Percentiles rank a stretch among this genome's conserved stretches.
phyloP scores from a whole-genome alignment of 2,888 invertebrate genomes.

The Odontocerum albicorne region DNA sequence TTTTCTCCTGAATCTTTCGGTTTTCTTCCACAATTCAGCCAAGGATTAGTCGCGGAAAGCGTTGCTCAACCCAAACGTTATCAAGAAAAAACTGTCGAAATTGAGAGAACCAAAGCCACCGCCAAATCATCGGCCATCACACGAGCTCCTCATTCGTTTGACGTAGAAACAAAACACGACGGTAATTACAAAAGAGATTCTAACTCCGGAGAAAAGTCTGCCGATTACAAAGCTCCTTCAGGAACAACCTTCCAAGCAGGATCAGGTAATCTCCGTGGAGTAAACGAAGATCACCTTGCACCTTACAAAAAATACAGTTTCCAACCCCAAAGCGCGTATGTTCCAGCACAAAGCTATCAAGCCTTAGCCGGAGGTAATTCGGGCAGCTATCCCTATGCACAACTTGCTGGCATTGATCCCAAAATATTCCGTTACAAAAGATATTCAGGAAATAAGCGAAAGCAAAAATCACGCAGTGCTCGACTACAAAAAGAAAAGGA shows the following conservation, averaged over 20 bases:
- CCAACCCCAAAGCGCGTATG: conserved; percentile 39
- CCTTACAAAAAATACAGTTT: conserved; percentile 47
- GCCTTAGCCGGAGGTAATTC: conserved; percentile 47
- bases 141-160: conserved; percentile 48
- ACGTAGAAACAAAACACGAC: conserved; percentile 54
- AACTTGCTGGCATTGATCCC: conserved; percentile 20
- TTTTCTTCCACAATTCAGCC: conserved; percentile 55
- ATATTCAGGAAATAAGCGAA: conserved; percentile 45
- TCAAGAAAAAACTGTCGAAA: conserved; percentile 28
- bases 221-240: conserved; percentile 18
- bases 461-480: conserved; percentile 37
- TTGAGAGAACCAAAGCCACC: conserved; percentile 32
- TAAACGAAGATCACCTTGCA: conserved; percentile 35
- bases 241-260: conserved; percentile 46
- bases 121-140: conserved; percentile 29
- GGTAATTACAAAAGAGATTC: conserved; percentile 50
- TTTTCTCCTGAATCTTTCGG: conserved; percentile 54
- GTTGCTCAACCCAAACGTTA: conserved; percentile 38
- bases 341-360: conserved; percentile 35
- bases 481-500: conserved; percentile 29
- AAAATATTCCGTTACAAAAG: conserved; percentile 48
- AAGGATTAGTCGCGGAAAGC: conserved; percentile 47
- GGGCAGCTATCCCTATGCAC: conserved; percentile 42
- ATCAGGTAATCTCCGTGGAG: conserved; percentile 38
- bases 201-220: conserved; percentile 40